These are phyloP conservation scores for Penaeus japonicus DNA, from an alignment of 1,140 invertebrate species.

Conservation along the genomic window DNA sequence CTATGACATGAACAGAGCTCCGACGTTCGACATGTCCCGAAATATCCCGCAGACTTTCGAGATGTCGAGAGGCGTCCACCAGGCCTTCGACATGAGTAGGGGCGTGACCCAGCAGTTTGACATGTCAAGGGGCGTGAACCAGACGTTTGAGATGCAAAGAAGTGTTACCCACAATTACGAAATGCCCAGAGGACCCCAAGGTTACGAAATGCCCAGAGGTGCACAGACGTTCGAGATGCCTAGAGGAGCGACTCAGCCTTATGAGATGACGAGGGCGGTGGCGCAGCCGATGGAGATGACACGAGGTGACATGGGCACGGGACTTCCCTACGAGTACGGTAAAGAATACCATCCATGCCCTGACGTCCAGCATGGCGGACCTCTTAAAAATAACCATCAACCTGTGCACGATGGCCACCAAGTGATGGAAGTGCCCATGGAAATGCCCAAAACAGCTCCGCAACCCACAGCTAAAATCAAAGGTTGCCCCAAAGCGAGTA, in stretches of 20 bases:
- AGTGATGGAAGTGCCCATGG: slow-evolving; percentile 9
- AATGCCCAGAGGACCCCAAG: background rate
- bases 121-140: background rate
- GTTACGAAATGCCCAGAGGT: too few relatives aligned
- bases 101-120: slow-evolving; percentile 14
- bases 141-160: background rate
- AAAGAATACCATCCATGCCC: slow-evolving; percentile 4
- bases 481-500: background rate
- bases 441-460: slow-evolving; percentile 34
- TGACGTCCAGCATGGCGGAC: background rate
- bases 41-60: background rate
- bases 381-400: background rate
- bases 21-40: too few relatives aligned
- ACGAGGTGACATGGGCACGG: background rate
- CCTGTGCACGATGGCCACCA: background rate
- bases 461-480: slow-evolving; percentile 17
- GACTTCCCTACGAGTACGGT: background rate
- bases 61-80: background rate
- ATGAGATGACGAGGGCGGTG: background rate
- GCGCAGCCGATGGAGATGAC: background rate
- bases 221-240: background rate
- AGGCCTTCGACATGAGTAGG: slow-evolving; percentile 1
- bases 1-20: too few relatives aligned
- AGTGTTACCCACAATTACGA: background rate
- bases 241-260: background rate